phyloP scores from a whole-genome alignment of 2,113 vertebrate genomes.

The Struthio camelus region DNA sequence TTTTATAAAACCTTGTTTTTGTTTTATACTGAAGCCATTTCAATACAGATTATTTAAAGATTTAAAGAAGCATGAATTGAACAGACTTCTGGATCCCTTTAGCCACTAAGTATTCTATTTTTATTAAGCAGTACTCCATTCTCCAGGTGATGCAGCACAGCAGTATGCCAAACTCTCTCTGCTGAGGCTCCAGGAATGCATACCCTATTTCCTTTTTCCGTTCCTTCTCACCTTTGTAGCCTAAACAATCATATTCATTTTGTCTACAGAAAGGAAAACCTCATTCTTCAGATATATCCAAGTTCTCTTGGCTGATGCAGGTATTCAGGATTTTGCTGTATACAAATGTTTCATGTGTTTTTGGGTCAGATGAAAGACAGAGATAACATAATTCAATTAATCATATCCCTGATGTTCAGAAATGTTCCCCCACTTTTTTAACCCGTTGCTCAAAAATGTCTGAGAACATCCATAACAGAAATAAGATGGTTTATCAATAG shows the following conservation, averaged over 20 bases:
- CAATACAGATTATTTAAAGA: neutral
- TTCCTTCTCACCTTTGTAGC: constrained; percentile 36
- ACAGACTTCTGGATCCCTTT: neutral
- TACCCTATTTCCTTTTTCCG: neutral
- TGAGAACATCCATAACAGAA: neutral
- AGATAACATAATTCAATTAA: constrained; percentile 7
- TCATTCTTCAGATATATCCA: neutral
- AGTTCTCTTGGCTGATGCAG: constrained; percentile 2
- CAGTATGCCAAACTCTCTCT: neutral
- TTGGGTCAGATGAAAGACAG: constrained; percentile 23
- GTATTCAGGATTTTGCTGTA: neutral
- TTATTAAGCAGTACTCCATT: neutral
- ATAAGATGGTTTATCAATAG: neutral
- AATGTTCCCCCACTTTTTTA: neutral
- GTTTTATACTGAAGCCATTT: neutral
- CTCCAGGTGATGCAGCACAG: neutral
- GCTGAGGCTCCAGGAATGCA: neutral
- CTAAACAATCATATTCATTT: constrained; percentile 51
- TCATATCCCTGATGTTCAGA: neutral
- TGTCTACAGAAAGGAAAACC: constrained; percentile 41
- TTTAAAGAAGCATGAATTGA: neutral
- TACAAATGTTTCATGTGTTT: neutral
- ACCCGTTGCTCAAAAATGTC: neutral
- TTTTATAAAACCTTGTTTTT: neutral
- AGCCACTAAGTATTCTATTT: neutral